Evolutionary conservation across 1,140 invertebrate species (phyloP).

Genomic region (Bombus ignitus): DNA sequence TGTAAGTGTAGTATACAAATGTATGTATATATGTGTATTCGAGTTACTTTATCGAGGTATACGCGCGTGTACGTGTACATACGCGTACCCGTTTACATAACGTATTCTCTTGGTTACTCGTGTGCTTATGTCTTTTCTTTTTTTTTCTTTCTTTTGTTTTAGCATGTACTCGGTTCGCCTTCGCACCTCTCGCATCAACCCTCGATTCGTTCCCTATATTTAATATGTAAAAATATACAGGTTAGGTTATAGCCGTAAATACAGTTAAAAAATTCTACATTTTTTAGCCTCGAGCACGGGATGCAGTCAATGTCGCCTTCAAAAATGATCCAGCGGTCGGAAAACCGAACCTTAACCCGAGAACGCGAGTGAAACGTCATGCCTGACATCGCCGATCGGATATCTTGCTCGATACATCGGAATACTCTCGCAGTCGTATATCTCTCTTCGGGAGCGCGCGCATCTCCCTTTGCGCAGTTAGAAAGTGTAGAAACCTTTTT

Average conservation of each 20-base stretch:
- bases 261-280: slow-evolving; percentile 74
- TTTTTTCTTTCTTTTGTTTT: slow-evolving; percentile 17
- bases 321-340: slow-evolving; percentile 58
- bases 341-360: slow-evolving; percentile 51
- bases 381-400: slow-evolving; percentile 55
- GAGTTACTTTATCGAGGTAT: slow-evolving; percentile 35
- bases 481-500: neutral
- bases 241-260: slow-evolving; percentile 79
- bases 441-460: neutral
- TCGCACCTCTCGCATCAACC: slow-evolving; percentile 53
- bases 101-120: neutral
- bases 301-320: slow-evolving; percentile 65
- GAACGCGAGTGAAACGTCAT: slow-evolving; percentile 65
- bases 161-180: slow-evolving; percentile 60
- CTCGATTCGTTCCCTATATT: slow-evolving; percentile 69
- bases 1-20: neutral
- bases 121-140: neutral
- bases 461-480: neutral
- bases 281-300: slow-evolving; percentile 67
- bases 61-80: slow-evolving; percentile 23
- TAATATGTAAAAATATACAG: slow-evolving; percentile 82
- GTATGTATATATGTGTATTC: slow-evolving; percentile 13
- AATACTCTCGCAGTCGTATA: slow-evolving; percentile 11
- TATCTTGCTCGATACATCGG: slow-evolving; percentile 35
- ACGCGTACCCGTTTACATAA: slow-evolving; percentile 18